Percentiles rank a stretch among this genome's conserved stretches.
phyloP scores from a whole-genome alignment of 2,888 invertebrate genomes.

The Barypeithes pellucidus region DNA sequence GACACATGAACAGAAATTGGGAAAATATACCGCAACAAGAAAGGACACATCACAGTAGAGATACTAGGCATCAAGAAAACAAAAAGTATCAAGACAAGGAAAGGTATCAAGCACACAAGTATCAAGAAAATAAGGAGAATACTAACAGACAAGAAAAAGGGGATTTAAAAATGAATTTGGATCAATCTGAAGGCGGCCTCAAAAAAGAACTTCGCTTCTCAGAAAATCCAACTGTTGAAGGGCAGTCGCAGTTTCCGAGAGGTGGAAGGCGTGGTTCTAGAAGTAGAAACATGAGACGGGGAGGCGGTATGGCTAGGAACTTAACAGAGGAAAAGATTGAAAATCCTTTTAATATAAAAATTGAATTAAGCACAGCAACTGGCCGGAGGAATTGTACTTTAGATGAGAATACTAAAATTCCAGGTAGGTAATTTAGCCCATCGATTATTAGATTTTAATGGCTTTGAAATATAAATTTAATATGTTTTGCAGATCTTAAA shows the following conservation, averaged over 20 bases:
- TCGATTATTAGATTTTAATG: too few species aligned
- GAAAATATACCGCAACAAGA: not conserved
- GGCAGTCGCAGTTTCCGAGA: not conserved
- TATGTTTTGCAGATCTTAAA: conserved; percentile 55
- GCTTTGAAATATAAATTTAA: too few species aligned
- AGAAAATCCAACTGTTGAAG: conserved; percentile 15
- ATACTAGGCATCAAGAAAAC: not conserved
- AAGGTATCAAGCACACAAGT: not conserved
- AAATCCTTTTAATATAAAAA: conserved; percentile 62
- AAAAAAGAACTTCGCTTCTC: conserved; percentile 47
- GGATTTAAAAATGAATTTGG: not conserved
- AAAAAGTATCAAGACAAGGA: not conserved
- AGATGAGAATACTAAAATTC: conserved; percentile 57
- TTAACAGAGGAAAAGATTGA: conserved; percentile 46
- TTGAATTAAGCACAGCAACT: conserved; percentile 61
- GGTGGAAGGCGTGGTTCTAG: conserved; percentile 27
- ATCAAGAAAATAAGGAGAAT: not conserved
- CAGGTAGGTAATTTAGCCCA: conserved; percentile 40
- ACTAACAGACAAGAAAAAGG: conserved; percentile 5
- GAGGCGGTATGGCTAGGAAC: conserved; percentile 12
- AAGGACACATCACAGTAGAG: not conserved
- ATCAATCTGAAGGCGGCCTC: not conserved
- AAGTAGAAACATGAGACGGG: conserved; percentile 25
- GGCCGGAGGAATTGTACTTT: conserved; percentile 62
- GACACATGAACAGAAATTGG: too few species aligned